phyloP scores from a whole-genome alignment of 2,113 vertebrate species.

The Sapajus apella region DNA sequence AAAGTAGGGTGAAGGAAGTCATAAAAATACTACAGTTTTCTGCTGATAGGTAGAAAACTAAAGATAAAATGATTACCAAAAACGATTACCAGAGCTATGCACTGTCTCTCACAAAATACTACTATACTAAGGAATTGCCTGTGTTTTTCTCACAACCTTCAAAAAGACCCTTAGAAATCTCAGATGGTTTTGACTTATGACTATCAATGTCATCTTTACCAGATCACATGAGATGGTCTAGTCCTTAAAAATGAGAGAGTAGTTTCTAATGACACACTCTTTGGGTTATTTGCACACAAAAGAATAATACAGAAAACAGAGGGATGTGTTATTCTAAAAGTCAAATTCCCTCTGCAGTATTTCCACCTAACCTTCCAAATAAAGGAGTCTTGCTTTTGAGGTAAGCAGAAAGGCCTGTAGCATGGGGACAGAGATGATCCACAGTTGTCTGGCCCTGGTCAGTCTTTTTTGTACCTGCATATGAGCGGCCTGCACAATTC shows the following conservation, averaged over 20 bases:
- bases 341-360: background rate
- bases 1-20: too few species aligned
- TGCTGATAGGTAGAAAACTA: background rate
- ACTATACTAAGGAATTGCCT: background rate
- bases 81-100: rapidly evolving
- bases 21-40: background rate
- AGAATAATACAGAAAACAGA: background rate
- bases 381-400: background rate
- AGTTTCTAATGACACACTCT: background rate
- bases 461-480: background rate
- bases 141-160: background rate
- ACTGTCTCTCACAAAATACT: background rate
- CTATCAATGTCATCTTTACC: background rate
- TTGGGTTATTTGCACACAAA: background rate
- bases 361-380: background rate
- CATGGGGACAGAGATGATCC: too few species aligned
- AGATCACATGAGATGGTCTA: background rate
- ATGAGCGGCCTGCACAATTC: background rate
- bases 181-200: background rate
- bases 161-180: background rate
- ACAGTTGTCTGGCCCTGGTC: background rate
- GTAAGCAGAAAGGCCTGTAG: background rate
- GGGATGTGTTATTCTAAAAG: background rate
- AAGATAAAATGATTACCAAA: background rate
- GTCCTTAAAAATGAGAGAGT: background rate